Conservation (phyloP, 2,797 vertebrate species). For the Taenioides sp. region DNA sequence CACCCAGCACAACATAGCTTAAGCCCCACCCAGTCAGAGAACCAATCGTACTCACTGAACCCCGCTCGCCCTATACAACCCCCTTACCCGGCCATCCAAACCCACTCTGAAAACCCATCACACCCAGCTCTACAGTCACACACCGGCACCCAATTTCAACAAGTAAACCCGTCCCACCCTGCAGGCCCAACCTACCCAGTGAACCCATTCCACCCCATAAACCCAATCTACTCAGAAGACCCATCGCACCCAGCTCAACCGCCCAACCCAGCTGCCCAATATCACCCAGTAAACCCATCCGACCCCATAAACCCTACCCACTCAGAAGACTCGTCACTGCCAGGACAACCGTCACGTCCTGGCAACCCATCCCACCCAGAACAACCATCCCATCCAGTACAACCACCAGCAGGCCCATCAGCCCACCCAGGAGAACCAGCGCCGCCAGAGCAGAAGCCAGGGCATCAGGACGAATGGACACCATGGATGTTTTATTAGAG, state of each 20-base stretch:
- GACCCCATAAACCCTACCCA: background rate
- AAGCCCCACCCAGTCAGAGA: background rate
- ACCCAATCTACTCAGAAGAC: background rate
- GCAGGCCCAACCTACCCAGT: background rate
- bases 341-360: background rate
- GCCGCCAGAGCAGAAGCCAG: background rate
- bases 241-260: background rate
- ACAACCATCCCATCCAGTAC: background rate
- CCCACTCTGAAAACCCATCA: background rate
- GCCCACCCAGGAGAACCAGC: background rate
- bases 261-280: background rate
- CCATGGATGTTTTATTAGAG: constrained; percentile 5
- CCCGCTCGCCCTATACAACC: background rate
- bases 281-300: background rate
- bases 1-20: background rate
- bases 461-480: background rate
- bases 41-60: background rate
- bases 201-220: background rate
- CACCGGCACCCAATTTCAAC: too few relatives aligned
- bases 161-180: background rate
- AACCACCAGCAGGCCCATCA: background rate
- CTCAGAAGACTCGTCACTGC: background rate
- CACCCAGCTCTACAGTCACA: background rate
- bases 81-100: background rate
- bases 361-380: background rate